Evolutionary conservation across 2,888 invertebrate genomes (phyloP), one percentile per base, ranked within the genome.

Genomic region (Conops quadrifasciatus): DNA sequence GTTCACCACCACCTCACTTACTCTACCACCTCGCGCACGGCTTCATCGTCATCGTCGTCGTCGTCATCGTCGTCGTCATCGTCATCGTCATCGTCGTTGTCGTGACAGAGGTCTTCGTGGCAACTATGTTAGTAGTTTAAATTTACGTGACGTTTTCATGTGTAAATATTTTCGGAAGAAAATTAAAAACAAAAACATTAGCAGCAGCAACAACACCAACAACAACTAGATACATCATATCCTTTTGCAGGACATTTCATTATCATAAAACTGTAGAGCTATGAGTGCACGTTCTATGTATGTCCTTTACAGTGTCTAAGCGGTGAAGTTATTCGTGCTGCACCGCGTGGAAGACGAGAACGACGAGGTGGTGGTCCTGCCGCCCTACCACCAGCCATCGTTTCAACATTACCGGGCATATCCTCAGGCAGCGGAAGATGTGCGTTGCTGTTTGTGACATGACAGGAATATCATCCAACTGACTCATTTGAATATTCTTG

Each of bases 131-230:
- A 16, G 67, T 67, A 49, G 58, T 56, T 26, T 30, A 15, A 73
- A 72, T 68, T 65, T 63, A 71, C 67, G 72, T 72, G 73, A 72
- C 69, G 73, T 72, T 72, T 73, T 72, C 73, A 71, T 56, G 72
- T 69, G 72, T 73, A 73, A 72, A 75, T 71, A 71, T 71, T 69
- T 65, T 28, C 15, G 28, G 15, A 24, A 36, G 4, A 7, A 58
- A 58, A 26, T 28, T 13, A 15, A 24, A 28, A 19, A 58, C 28
- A 58, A 28, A 0, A 58, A 16, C 13, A 24, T 7, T 9, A 58
- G 3, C 21, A 58, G 2, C 58, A 58, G 1, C 2, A 28, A 9
- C 58, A 53, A 53, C 21, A 53, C 4, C 28, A 2, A 56, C 13
- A 56, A n/a, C 53, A 56, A 21, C 3, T 24, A 56, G 21, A 56